A percentile compares a stretch with the other conserved stretches of the same genome.
These are phyloP conservation scores for Drymonia ruficornis DNA, from an alignment of 2,888 invertebrate species.

Conservation along the genomic window DNA sequence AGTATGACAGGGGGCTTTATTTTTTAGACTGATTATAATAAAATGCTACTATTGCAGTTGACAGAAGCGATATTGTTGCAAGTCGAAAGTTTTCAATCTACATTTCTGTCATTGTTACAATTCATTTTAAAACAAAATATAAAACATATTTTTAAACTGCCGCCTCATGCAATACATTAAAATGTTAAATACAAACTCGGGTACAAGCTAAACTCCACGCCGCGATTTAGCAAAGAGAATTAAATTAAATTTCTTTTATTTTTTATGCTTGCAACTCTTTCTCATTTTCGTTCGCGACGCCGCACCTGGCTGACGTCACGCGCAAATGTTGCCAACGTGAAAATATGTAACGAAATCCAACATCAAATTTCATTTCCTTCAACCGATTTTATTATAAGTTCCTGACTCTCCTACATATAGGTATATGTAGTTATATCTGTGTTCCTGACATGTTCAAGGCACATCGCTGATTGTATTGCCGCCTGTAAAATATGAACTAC, in stretches of 20 bases:
- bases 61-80: too few relatives aligned
- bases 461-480: conserved; percentile 64
- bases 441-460: conserved; percentile 55
- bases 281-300: conserved; percentile 50
- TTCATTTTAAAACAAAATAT: too few relatives aligned
- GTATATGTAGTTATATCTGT: too few relatives aligned
- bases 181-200: conserved; percentile 36
- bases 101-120: not conserved
- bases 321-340: conserved; percentile 54
- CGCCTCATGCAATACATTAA: conserved; percentile 29
- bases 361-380: conserved; percentile 64
- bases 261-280: conserved; percentile 27
- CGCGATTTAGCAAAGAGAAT: conserved; percentile 39
- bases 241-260: conserved; percentile 22
- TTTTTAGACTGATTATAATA: too few relatives aligned
- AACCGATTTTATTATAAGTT: conserved; percentile 65
- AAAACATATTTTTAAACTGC: not conserved
- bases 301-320: conserved; percentile 55
- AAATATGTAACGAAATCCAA: conserved; percentile 62
- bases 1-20: too few relatives aligned
- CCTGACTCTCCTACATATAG: too few relatives aligned
- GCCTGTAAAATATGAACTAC: conserved; percentile 52
- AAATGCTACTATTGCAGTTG: too few relatives aligned
- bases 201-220: conserved; percentile 32
- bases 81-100: too few relatives aligned